Base-by-base conservation (phyloP, 2,797 vertebrate genomes). In the Protosalanx chinensis region DNA sequence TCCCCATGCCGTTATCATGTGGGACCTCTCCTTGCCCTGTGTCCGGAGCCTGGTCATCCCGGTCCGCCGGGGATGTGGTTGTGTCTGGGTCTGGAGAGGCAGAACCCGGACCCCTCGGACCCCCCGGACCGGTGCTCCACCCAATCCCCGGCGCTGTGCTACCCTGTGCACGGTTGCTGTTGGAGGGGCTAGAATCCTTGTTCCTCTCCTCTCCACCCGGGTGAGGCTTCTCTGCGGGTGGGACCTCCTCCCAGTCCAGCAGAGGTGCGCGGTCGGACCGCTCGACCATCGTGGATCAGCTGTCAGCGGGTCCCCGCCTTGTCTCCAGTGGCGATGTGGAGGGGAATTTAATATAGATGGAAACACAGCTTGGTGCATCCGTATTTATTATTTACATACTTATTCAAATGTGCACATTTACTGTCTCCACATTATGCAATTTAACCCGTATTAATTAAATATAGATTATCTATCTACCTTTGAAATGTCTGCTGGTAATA, bases 241-340 rank as follows among this genome's bases (percentile, higher is more conserved):
- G 94, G 79, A 92, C 91, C 92, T 97, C 94, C 87, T 96, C 94
- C 94, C 94, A 96, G 86, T 94, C 93, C 79, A 97, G 91, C 78
- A 97, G 91, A 86, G 95, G 94, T 74, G 94, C 94, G 87, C 93
- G 91, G 91, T 96, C 96, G 76, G 93, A 93, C 85, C 93, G 93
- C 93, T 95, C 93, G 88, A 90, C 94, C 95, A 93, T 91, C 20
- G 71, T 33, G 83, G 75, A 61, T 81, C 53, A 35, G 69, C 86
- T 85, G 72, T 76, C 81, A 46, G 81, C 76, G 80, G 80, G 85
- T 87, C 76, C 67, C 84, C 84, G 78, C 89, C 91, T 81, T 79
- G 77, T 85, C 80, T 87, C 76, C 76, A 69, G 77, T 79, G 80
- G 71, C 72, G 79, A 75, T 37, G 83, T 74, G 72, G 86, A 79